Percentiles rank a stretch among this genome's conserved stretches.
These are phyloP conservation scores for Noctua janthina DNA, from an alignment of 2,888 invertebrate genomes.

Conservation along the genomic window DNA sequence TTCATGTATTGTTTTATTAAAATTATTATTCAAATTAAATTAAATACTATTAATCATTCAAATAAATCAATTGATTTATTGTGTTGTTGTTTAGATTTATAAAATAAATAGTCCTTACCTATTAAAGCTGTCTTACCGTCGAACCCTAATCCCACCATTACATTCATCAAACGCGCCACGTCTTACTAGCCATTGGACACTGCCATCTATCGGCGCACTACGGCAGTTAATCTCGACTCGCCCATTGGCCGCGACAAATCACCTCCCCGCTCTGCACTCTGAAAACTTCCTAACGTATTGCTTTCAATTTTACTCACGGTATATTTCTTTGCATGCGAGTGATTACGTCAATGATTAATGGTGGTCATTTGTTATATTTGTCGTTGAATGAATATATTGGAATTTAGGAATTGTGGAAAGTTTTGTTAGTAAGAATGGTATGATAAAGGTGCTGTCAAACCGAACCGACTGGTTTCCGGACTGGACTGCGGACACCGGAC, in stretches of 20 bases:
- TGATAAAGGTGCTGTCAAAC: too few relatives aligned
- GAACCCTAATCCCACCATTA: constrained; percentile 32
- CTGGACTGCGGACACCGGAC: not conserved
- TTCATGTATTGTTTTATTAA: too few relatives aligned
- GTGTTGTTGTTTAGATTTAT: too few relatives aligned
- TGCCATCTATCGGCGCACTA: constrained; percentile 59
- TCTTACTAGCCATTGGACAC: constrained; percentile 52
- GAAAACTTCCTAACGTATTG: constrained; percentile 65
- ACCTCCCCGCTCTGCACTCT: constrained; percentile 57
- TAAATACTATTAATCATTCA: too few relatives aligned
- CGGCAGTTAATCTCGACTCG: constrained; percentile 66
- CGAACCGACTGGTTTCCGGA: not conserved
- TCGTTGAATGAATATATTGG: constrained; percentile 15
- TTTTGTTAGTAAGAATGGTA: not conserved
- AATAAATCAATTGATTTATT: too few relatives aligned
- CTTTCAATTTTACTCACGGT: constrained; percentile 65
- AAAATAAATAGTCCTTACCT: not conserved
- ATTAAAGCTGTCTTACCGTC: not conserved
- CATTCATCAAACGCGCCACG: constrained; percentile 45
- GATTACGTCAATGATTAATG: constrained; percentile 40
- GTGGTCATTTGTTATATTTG: constrained; percentile 25
- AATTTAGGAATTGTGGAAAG: not conserved
- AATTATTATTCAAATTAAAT: too few relatives aligned
- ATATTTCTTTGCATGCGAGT: constrained; percentile 52
- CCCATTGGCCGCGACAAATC: constrained; percentile 69